These are phyloP conservation scores for Hyla sarda DNA, from an alignment of 2,113 vertebrate genomes.

Conservation along the genomic window DNA sequence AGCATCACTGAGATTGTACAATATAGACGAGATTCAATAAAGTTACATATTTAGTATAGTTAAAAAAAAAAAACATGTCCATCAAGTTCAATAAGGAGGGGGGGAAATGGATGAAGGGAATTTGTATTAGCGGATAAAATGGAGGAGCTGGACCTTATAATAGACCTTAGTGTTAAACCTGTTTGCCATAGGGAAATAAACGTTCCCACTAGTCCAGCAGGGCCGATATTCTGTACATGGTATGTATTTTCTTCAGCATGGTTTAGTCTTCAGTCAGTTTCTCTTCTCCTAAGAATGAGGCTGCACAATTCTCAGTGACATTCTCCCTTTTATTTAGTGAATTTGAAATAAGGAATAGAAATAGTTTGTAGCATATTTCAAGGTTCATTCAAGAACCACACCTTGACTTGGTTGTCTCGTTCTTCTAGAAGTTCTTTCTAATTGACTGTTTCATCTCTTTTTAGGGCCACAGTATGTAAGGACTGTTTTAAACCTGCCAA, in stretches of 20 bases:
- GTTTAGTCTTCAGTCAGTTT: not conserved
- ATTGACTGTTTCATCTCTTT: constrained; percentile 2
- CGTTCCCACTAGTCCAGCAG: not conserved
- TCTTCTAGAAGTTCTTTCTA: not conserved
- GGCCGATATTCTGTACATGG: not conserved
- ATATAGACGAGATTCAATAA: not conserved
- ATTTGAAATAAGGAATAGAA: not conserved
- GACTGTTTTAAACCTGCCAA: constrained; percentile 92
- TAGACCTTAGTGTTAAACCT: not conserved
- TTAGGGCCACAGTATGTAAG: constrained; percentile 81
- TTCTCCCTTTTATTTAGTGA: not conserved
- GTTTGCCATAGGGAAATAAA: too few species aligned
- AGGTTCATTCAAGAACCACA: not conserved
- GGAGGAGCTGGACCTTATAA: too few species aligned
- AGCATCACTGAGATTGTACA: too few species aligned
- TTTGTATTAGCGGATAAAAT: too few species aligned
- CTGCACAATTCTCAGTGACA: not conserved
- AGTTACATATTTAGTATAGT: too few species aligned
- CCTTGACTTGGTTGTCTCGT: too few species aligned
- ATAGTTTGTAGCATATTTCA: not conserved
- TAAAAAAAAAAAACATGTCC: too few species aligned
- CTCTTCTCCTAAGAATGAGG: not conserved
- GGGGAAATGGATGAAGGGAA: too few species aligned
- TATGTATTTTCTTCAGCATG: not conserved
- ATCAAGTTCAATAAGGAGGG: too few species aligned